Conservation (phyloP, 2,113 vertebrate species). For the Oncorhynchus keta region DNA sequence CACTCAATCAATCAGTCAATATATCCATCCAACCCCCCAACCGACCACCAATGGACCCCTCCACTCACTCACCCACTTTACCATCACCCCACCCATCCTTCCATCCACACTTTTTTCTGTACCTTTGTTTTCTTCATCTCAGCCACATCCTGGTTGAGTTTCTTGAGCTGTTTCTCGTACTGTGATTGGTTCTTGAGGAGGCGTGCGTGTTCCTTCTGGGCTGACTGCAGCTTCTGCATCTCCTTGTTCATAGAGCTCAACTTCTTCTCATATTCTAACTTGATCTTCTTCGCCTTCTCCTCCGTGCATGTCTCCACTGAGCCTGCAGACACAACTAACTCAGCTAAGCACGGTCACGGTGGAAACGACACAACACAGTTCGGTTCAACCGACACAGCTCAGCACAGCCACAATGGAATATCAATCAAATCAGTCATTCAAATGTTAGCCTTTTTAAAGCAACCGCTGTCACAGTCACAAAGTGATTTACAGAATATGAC, state of each 20-base stretch:
- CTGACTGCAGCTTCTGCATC: constrained; percentile 91
- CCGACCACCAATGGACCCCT: background rate
- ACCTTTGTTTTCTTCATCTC: constrained; percentile 99
- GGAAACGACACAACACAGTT: no score
- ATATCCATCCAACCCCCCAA: background rate
- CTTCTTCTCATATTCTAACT: constrained; percentile 91
- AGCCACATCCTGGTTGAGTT: constrained; percentile 90
- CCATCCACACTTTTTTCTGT: constrained; percentile 1
- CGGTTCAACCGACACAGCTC: no score
- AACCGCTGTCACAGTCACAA: no score
- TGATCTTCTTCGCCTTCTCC: constrained; percentile 95
- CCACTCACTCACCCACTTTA: no score
- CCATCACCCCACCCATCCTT: background rate
- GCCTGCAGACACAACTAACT: constrained; percentile 66
- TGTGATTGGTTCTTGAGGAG: constrained; percentile 95
- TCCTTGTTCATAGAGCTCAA: constrained; percentile 97
- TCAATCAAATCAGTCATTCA: no score
- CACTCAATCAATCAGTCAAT: background rate
- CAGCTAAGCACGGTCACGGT: no score
- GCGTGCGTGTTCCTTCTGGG: constrained; percentile 92
- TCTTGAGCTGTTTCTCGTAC: constrained; percentile 95
- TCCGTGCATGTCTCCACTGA: constrained; percentile 91
- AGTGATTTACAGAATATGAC: no score
- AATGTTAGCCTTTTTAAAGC: no score
- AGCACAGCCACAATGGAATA: no score